Evolutionary conservation across 2,113 vertebrate genomes (phyloP), one percentile per base, ranked within the genome.

Genomic region (Sitta europaea): DNA sequence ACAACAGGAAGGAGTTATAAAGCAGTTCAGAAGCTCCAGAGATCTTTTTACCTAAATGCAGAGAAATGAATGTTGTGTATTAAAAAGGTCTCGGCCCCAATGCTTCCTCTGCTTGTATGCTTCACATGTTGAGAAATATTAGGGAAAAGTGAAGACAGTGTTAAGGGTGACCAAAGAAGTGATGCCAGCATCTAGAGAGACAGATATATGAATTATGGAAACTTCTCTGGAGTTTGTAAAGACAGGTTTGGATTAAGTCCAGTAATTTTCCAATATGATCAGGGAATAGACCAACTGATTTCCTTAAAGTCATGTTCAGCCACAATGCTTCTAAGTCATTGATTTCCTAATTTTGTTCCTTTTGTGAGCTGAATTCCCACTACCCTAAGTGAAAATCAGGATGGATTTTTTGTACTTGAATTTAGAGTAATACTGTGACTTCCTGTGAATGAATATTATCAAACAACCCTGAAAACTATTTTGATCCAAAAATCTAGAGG

Each of bases 231-330:
- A 68, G 25, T 50, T 73, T 45, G 14, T 61, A 73, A 80, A 74
- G 29, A 55, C 36, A 17, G 24, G 9, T 5, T 28, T 61, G 53
- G n/a, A 45, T 55, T 42, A 45, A 86, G 36, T 18, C 19, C 14
- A 79, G n/a, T 67, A 43, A 68, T 81, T 68, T 78, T 78, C 15
- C 16, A n/a, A 4, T 20, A 21, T 0, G 0, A 11, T 22, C 1
- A 5, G 15, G 16, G 16, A 93, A 28, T 9, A 57, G 11, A 73
- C 3, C 14, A 68, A 31, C 6, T 3, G 14, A 43, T n/a, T 50
- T 12, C 16, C 14, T 76, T 62, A 38, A 65, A 45, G 14, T 28
- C 12, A 6, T 18, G 35, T 62, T 14, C 58, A 61, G 6, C 11
- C 22, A 65, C 25, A 27, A 1, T 28, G 27, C 15, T 31, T 61